A percentile compares a stretch with the other conserved stretches of the same genome.
Conservation (phyloP, 2,888 invertebrate genomes). For the Trilocha varians region DNA sequence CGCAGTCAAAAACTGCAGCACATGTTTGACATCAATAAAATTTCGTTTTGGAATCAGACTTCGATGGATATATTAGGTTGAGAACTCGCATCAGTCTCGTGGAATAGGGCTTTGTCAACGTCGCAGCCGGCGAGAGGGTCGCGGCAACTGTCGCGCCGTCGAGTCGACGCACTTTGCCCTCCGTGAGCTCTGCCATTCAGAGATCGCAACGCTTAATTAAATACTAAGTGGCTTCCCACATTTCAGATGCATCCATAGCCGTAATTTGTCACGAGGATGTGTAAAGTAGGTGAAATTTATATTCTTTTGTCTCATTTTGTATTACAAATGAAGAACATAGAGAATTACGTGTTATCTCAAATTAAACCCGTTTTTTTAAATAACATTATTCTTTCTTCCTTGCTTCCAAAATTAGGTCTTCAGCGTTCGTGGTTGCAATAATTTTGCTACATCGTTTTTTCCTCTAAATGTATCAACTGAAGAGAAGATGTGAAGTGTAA, state of each 20-base stretch:
- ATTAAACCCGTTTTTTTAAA: no score
- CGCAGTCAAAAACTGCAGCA: not conserved
- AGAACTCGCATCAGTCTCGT: conserved; percentile 4
- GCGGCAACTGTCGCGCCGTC: conserved; percentile 12
- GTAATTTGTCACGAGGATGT: conserved; percentile 11
- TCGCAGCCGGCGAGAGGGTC: conserved; percentile 12
- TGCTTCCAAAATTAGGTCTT: no score
- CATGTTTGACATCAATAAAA: conserved; percentile 3
- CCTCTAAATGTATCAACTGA: no score
- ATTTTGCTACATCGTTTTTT: no score
- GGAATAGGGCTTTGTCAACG: conserved; percentile 17
- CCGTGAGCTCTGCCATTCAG: conserved; percentile 9
- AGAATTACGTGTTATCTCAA: no score
- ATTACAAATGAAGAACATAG: no score
- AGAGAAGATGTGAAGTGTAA: no score
- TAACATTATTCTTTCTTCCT: no score
- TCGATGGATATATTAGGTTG: not conserved
- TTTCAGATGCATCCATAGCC: conserved; percentile 18
- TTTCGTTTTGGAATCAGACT: not conserved
- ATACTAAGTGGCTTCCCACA: conserved; percentile 22
- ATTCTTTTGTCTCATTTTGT: not conserved
- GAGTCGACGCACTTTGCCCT: conserved; percentile 17
- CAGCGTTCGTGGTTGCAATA: no score
- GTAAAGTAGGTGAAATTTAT: not conserved
- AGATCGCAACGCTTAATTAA: conserved; percentile 28